Evolutionary conservation across 2,888 invertebrate species (phyloP).

Genomic region (Apotomis turbidana): DNA sequence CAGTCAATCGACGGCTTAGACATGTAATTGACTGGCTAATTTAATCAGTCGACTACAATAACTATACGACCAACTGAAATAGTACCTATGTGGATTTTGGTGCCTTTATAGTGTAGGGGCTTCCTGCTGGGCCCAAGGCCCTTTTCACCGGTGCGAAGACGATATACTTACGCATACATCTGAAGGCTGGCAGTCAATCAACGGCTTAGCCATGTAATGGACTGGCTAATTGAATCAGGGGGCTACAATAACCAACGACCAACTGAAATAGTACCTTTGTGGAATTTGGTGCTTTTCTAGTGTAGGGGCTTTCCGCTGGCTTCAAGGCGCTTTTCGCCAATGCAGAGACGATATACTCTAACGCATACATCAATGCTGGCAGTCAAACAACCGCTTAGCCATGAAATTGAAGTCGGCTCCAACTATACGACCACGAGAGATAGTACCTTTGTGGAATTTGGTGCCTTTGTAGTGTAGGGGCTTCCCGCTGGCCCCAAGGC

Average conservation of each 20-base stretch:
- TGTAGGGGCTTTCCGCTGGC: conserved; percentile 88
- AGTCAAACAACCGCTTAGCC: no score
- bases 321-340: conserved; percentile 93
- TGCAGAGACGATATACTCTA: conserved; percentile 85
- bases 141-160: conserved; percentile 94
- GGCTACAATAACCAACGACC: conserved; percentile 88
- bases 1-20: no score
- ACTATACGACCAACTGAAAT: conserved; percentile 89
- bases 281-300: conserved; percentile 88
- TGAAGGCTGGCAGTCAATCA: no score
- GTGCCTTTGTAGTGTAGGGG: conserved; percentile 93
- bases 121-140: conserved; percentile 88
- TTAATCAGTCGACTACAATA: no score
- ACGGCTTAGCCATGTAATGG: no score
- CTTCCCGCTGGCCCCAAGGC: conserved; percentile 87
- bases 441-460: conserved; percentile 89
- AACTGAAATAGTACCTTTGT: conserved; percentile 87
- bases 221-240: no score
- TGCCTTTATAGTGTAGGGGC: conserved; percentile 90
- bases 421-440: conserved; percentile 91
- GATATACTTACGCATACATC: no score
- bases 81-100: conserved; percentile 89
- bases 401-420: conserved; percentile 83
- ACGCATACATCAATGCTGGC: no score
- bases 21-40: no score